Base-by-base conservation (phyloP, 2,888 invertebrate species). In the Pachydiplax longipennis region DNA sequence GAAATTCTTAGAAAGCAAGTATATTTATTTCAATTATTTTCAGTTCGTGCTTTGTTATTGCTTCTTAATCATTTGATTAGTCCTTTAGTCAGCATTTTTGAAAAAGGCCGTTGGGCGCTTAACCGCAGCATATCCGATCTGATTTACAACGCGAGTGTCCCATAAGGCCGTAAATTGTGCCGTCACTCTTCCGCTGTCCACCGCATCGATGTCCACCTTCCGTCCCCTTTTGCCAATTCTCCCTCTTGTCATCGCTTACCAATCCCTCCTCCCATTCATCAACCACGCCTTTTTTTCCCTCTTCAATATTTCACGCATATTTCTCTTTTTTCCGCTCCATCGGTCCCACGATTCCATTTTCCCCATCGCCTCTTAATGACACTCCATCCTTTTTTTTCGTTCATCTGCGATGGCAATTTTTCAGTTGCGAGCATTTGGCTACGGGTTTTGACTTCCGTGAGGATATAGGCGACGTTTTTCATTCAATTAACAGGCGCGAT, bases 261-360 rank as follows among this genome's bases (percentile, higher is more conserved):
- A 61, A 87, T 87, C 87, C 87, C 83, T 83, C 83, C 53, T 83
- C 58, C 87, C 87, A 87, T 87, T 87, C 87, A 87, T 87, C 87
- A 61, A 35, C 15, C 58, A 10, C 44, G 10, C 22, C 10, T 87
- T 61, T 87, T 87, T 87, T 83, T 15, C n/a, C 61, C 87, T 87
- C 61, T 61, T 87, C 87, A 61, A 87, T 87, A 87, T 87, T 87
- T 87, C 58, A 87, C 87, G 87, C 87, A 87, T 61, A 58, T 44
- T 6, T 83, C 58, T 83, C 35, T 12, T 53, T 83, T 53, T 37
- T 61, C 37, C 83, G 37, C 61, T 73, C 87, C 31, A 61, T 87
- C 44, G 65, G 65, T 25, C 73, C 73, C 40, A 22, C 87, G 61
- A 58, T 87, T 87, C 37, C 18, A 35, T 61, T 61, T 87, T 61